Conservation (phyloP, 2,797 vertebrate genomes). For the Poecile montanus region DNA sequence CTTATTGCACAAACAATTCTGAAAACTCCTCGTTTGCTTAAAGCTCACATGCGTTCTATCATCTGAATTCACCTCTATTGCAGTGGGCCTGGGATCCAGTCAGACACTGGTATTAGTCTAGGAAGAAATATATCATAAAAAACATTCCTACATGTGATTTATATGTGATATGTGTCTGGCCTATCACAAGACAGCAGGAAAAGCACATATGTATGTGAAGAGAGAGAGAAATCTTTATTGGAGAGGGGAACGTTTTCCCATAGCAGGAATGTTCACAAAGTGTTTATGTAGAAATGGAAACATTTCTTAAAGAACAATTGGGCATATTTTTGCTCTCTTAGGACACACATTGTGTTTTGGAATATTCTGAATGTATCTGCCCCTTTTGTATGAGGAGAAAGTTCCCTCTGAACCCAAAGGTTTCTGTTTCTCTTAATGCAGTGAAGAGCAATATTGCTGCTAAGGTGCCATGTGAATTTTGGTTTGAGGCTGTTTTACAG, state of each 20-base stretch:
- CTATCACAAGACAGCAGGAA: not conserved
- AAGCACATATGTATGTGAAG: rapidly evolving
- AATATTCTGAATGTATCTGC: not conserved
- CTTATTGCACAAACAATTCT: not conserved
- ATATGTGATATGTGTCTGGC: too few species aligned
- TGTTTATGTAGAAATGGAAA: not conserved
- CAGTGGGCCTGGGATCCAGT: not conserved
- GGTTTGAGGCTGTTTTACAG: not conserved
- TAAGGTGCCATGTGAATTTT: not conserved
- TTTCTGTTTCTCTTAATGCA: not conserved
- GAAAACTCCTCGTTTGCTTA: not conserved
- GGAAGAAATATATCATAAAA: not conserved
- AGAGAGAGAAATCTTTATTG: not conserved
- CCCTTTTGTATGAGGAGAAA: not conserved
- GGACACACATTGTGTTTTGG: not conserved
- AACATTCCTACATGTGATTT: not conserved
- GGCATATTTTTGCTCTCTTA: not conserved
- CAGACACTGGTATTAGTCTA: not conserved
- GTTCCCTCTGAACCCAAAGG: not conserved
- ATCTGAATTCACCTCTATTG: not conserved
- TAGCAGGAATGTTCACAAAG: not conserved
- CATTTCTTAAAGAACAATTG: not conserved
- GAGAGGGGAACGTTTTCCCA: not conserved
- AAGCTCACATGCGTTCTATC: not conserved
- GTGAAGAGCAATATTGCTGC: not conserved